Evolutionary conservation across 2,888 invertebrate genomes (phyloP), one percentile per base, ranked within the genome.

Genomic region (Salpingus planirostris): DNA sequence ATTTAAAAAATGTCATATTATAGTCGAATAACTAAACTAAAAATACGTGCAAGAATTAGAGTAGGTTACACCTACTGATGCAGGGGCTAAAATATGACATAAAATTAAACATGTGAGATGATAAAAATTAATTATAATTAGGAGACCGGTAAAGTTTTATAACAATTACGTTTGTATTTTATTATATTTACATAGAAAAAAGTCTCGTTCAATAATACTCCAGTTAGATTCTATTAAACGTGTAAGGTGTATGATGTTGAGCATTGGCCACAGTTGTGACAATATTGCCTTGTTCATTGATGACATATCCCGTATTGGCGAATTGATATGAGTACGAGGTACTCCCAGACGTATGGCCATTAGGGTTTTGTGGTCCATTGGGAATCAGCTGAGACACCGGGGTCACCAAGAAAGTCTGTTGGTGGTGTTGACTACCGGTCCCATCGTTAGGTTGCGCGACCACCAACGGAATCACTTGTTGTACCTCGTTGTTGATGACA

Each of bases 371-470:
- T 11, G 59, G 49, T 22, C 59, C 58, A 45, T 60, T 63, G 12
- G 63, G 74, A 46, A 76, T 70, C 59, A 78, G 67, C 61, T 77
- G 76, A 13, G 76, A 74, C 14, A 78, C 76, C 2, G 77, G 77
- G 2, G 77, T 76, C 5, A 78, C 77, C 38, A 77, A 68, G 56
- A 76, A 78, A 0, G 77, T 71, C 47, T 75, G 74, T 51, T 76
- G 77, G 26, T 75, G 75, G 43, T 76, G 73, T 38, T 64, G 60
- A 12, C 50, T 41, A 3, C 46, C 40, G 4, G 46, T 46, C 30
- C 52, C 52, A 38, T 56, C 58, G 40, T 54, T 57, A 22, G 58
- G 54, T 11, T 61, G 75, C 1, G 76, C 73, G 13, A 77, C 75
- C 6, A 76, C 74, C 15, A 77, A 54, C 1, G 77, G 77, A 41